Percentiles rank a stretch among this genome's conserved stretches.
Conservation (phyloP, 1,140 invertebrate species). For the Drosophila truncata region DNA sequence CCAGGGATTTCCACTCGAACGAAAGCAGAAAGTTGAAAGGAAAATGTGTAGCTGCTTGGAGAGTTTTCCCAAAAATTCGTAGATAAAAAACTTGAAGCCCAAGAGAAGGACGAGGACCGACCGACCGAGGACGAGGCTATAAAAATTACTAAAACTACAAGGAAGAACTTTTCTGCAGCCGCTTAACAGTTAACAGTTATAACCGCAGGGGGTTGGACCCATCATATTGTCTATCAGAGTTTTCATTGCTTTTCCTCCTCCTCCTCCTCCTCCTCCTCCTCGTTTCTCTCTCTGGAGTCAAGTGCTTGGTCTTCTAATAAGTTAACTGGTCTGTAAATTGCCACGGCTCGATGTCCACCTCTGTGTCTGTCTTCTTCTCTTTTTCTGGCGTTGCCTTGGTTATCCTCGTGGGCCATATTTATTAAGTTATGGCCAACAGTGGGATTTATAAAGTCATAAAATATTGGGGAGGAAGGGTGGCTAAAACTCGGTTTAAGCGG, state of each 20-base stretch:
- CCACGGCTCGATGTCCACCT: conserved; percentile 50
- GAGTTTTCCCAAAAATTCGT: conserved; percentile 13
- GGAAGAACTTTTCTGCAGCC: conserved; percentile 56
- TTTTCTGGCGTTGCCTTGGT: conserved; percentile 19
- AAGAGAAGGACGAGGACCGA: not conserved
- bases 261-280: conserved; percentile 2
- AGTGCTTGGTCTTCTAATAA: conserved; percentile 60
- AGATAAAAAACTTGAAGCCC: conserved; percentile 38
- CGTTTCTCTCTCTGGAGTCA: conserved; percentile 29
- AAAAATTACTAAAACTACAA: conserved; percentile 52
- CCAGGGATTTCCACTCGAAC: conserved; percentile 17
- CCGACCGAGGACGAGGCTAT: not conserved
- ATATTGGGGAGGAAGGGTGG: not conserved
- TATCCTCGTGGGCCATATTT: conserved; percentile 44
- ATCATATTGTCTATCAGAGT: conserved; percentile 52
- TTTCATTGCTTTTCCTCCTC: not conserved
- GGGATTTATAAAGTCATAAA: conserved; percentile 24
- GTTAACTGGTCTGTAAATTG: conserved; percentile 77
- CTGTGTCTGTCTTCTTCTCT: not conserved
- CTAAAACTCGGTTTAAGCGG: conserved; percentile 1
- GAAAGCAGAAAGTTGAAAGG: conserved; percentile 14
- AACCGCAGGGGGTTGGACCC: conserved; percentile 33
- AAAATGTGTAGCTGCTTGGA: conserved; percentile 14
- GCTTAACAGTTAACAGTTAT: conserved; percentile 76
- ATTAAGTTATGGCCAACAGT: conserved; percentile 58